Evolutionary conservation across 2,113 vertebrate species (phyloP), one percentile per base, ranked within the genome.

Genomic region (Cyprinodon brontotheroides): DNA sequence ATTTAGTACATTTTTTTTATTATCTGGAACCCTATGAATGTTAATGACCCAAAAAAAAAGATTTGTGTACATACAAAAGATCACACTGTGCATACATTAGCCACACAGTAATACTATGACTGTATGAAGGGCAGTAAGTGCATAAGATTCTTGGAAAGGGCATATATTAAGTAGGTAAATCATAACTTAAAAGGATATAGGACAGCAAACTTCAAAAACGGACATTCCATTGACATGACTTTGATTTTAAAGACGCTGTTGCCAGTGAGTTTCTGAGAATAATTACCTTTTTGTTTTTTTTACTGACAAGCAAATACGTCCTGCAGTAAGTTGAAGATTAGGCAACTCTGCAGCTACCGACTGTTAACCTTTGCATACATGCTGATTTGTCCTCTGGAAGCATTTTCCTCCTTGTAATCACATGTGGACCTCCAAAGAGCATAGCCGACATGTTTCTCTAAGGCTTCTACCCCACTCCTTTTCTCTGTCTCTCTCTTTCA

Each of bases 381-480:
- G 40, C 73, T 47, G 67, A 15, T 81, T 17, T 15, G 64, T 83
- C 68, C 61, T 61, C 68, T 84, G 68, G 77, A 85, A 76, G 71
- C 65, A 77, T 64, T 82, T 85, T 71, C 78, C 61, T 65, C 64
- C 68, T 29, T 81, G 61, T 80, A 70, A 83, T 86, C 82, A 65
- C 78, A 85, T 72, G 74, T 73, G 41, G 86, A 83, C 78, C 81
- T 83, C 83, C 65, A 74, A 86, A 85, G 80, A 88, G 80, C 77
- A 75, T 9, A 65, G 77, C 86, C 70, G 82, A 84, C 78, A 87
- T 83, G 78, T 86, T 87, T 81, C 67, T 70, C 66, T 7, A 50
- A 79, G 79, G 41, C 65, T 6, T 29, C 60, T 67, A 61, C 47
- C 9, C 3, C 37, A 4, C 6, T 5, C 17, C 15, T 6, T 3